These are phyloP conservation scores for Poeciliopsis retropinna DNA, from an alignment of 2,113 vertebrate genomes.

Conservation along the genomic window DNA sequence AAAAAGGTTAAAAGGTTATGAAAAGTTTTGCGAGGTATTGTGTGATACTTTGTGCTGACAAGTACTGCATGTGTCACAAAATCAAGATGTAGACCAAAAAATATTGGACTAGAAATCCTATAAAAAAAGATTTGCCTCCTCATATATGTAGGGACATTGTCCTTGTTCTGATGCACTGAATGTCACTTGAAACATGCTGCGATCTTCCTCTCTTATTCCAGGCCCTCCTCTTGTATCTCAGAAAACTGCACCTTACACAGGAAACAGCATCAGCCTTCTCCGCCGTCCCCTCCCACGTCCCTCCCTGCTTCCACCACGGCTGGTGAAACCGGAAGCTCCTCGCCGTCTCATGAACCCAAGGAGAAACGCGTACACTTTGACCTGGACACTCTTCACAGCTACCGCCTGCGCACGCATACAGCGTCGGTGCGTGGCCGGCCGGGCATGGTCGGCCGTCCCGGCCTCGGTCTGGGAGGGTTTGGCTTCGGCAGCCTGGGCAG, in stretches of 20 bases:
- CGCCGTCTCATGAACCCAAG: slow-evolving; percentile 65
- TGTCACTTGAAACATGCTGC: slow-evolving; percentile 35
- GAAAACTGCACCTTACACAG: slow-evolving; percentile 82
- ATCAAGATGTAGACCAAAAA: too few relatives aligned
- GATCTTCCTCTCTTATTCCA: slow-evolving; percentile 49
- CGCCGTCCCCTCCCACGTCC: slow-evolving; percentile 64
- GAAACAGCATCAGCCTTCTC: slow-evolving; percentile 73
- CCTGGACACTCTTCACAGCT: slow-evolving; percentile 81
- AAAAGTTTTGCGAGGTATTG: too few relatives aligned
- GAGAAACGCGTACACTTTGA: slow-evolving; percentile 83
- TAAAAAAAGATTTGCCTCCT: neutral
- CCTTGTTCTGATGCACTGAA: slow-evolving; percentile 9
- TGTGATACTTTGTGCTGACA: too few relatives aligned
- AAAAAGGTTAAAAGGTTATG: too few relatives aligned
- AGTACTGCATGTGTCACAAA: too few relatives aligned
- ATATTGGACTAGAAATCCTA: too few relatives aligned
- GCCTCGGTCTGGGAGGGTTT: slow-evolving; percentile 73
- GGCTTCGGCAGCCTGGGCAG: slow-evolving; percentile 51
- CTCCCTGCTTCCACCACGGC: slow-evolving; percentile 37
- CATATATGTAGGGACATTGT: neutral
- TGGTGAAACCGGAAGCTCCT: slow-evolving; percentile 54
- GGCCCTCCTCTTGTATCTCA: slow-evolving; percentile 80
- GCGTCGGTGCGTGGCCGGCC: slow-evolving; percentile 64
- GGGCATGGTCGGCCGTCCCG: slow-evolving; percentile 70
- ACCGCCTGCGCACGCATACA: slow-evolving; percentile 77